Evolutionary conservation across 2,113 vertebrate species (phyloP), one percentile per base, ranked within the genome.

Genomic region (Rhynchopsitta pachyrhyncha): DNA sequence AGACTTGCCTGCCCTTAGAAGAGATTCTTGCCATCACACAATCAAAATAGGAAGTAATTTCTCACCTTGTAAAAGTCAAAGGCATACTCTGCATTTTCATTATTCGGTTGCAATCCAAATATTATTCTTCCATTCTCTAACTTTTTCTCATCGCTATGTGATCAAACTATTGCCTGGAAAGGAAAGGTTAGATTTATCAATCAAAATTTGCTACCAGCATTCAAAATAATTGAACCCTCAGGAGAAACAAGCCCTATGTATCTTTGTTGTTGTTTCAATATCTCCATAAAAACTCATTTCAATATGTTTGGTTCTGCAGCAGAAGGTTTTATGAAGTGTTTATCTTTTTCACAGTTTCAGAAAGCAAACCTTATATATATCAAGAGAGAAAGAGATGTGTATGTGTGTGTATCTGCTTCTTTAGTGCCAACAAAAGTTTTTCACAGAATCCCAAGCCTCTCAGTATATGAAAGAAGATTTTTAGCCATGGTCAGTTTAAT

Each of bases 201-300:
- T 97, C 97, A 97, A 95, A 98, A 53, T 96, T 97, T 96, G 92
- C 97, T 96, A 89, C 88, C 76, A 96, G 96, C 88, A 73, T 63
- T 97, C 84, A 87, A 97, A 97, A 96, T 97, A 98, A 98, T 97
- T 98, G 97, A 98, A 95, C 95, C 97, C 91, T 96, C 83, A 85
- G 96, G 97, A 97, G 92, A 97, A 98, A 96, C 87, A 97, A 92
- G 71, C 17, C 27, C 81, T 66, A 69, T 90, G 44, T 86, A 78
- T 94, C 95, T 90, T 90, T 96, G 88, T 83, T 73, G 35, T 66
- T 97, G 63, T 95, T 97, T 97, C 90, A 94, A 55, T 97, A 96
- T 97, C 86, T 96, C 96, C 88, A 95, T 97, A 97, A 97, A 97
- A 97, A 96, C 47, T 42, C 59, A 98, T 98, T 98, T 98, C 89